A percentile compares a stretch with the other conserved stretches of the same genome.
phyloP scores from a whole-genome alignment of 2,113 vertebrate genomes.

The Hippocampus guttulatus region DNA sequence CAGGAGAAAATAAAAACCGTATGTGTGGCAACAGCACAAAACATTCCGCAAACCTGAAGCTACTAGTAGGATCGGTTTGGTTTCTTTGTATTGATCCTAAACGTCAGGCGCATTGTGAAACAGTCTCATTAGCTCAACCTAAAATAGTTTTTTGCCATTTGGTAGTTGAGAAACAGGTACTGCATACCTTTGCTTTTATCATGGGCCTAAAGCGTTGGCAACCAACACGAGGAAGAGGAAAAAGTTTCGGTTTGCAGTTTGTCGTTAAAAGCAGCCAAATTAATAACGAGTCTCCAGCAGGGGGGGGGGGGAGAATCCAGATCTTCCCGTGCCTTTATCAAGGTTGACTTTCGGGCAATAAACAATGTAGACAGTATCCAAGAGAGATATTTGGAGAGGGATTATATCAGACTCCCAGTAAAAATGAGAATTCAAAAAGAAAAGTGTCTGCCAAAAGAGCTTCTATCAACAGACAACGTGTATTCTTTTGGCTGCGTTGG shows the following conservation, averaged over 20 bases:
- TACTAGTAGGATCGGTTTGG: slow-evolving; percentile 2
- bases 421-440: slow-evolving; percentile 18
- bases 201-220: slow-evolving; percentile 6
- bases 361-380: slow-evolving; percentile 32
- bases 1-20: not conserved
- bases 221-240: slow-evolving; percentile 2
- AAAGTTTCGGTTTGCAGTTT: slow-evolving; percentile 4
- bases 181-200: slow-evolving; percentile 19
- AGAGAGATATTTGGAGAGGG: slow-evolving; percentile 18
- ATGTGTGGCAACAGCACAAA: not conserved
- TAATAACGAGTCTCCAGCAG: slow-evolving; percentile 22
- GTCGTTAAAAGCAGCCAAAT: slow-evolving; percentile 19
- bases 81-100: slow-evolving; percentile 18
- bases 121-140: slow-evolving; percentile 21
- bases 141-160: slow-evolving; percentile 19
- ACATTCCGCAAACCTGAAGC: not conserved
- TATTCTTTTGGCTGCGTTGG: slow-evolving; percentile 14
- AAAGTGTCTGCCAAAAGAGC: slow-evolving; percentile 17
- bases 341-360: slow-evolving; percentile 30
- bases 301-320: slow-evolving; percentile 1
- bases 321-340: slow-evolving; percentile 29
- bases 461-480: slow-evolving; percentile 30
- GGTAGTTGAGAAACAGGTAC: slow-evolving; percentile 48
- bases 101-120: slow-evolving; percentile 28
- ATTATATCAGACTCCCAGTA: slow-evolving; percentile 7